Conservation (phyloP, 2,888 invertebrate species). For the Noctua janthe region DNA sequence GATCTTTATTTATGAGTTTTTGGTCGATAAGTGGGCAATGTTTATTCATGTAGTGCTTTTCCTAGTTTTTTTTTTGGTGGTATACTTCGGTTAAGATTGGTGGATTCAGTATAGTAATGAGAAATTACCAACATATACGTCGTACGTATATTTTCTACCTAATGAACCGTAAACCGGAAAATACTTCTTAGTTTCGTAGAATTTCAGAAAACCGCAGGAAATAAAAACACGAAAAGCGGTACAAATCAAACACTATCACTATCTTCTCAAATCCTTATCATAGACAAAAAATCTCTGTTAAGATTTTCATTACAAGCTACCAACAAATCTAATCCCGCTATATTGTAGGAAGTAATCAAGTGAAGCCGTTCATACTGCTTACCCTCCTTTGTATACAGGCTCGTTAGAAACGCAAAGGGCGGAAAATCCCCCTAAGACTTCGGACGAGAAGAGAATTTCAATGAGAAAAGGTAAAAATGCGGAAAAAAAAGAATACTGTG, state of each 20-base stretch:
- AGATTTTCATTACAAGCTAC: conserved; percentile 29
- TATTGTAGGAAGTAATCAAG: conserved; percentile 68
- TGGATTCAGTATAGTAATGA: neutral
- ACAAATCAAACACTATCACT: neutral
- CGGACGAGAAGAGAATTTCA: conserved; percentile 70
- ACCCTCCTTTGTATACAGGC: conserved; percentile 52
- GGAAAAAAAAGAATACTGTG: conserved; percentile 28
- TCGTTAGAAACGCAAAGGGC: conserved; percentile 68
- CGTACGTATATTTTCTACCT: neutral
- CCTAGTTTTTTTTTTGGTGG: neutral
- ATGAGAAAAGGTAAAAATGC: conserved; percentile 64
- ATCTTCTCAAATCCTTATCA: neutral
- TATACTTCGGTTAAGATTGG: neutral
- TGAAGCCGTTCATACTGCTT: conserved; percentile 69
- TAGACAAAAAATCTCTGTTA: neutral
- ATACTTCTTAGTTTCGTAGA: neutral
- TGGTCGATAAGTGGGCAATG: conserved; percentile 16
- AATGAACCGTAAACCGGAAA: neutral
- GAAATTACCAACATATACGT: neutral
- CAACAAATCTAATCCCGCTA: conserved; percentile 44
- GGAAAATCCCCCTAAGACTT: conserved; percentile 70
- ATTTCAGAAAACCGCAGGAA: neutral
- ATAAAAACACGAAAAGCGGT: neutral
- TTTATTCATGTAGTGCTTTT: conserved; percentile 10
- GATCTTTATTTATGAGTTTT: conserved; percentile 44